Conservation (phyloP, 2,797 vertebrate genomes). For the Sebastes minor region DNA sequence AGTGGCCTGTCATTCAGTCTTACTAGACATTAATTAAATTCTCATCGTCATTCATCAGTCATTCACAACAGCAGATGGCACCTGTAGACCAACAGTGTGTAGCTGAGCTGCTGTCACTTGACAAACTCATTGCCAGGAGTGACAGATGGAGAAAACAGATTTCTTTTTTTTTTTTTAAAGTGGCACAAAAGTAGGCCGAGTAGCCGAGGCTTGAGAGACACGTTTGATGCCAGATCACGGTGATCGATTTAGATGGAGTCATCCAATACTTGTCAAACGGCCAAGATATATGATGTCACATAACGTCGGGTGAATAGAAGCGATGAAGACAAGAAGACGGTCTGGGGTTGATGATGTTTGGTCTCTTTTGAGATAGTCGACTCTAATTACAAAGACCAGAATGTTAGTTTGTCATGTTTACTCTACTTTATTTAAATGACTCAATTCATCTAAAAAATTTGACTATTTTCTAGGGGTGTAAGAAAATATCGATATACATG, state of each 20-base stretch:
- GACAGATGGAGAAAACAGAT: constrained; percentile 7
- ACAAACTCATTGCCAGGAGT: constrained; percentile 2
- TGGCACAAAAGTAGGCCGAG: neutral
- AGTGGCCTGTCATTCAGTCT: neutral
- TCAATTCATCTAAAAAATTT: no score
- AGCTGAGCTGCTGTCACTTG: neutral
- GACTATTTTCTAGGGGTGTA: no score
- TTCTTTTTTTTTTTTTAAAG: neutral
- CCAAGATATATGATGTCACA: neutral
- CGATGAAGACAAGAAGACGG: neutral
- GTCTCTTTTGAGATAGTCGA: neutral
- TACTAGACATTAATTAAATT: neutral
- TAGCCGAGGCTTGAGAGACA: neutral
- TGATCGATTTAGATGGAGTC: neutral
- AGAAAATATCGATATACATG: no score
- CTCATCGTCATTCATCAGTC: neutral
- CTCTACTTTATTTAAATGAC: no score
- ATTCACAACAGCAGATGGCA: constrained; percentile 25
- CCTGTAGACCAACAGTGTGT: constrained; percentile 1
- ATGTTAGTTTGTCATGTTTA: no score
- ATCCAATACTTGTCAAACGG: neutral
- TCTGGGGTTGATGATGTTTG: neutral
- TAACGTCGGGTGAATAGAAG: neutral
- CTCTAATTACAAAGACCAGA: no score
- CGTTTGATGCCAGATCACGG: neutral